Base-by-base conservation (phyloP, 2,888 invertebrate genomes). In the Drosophila recens region DNA sequence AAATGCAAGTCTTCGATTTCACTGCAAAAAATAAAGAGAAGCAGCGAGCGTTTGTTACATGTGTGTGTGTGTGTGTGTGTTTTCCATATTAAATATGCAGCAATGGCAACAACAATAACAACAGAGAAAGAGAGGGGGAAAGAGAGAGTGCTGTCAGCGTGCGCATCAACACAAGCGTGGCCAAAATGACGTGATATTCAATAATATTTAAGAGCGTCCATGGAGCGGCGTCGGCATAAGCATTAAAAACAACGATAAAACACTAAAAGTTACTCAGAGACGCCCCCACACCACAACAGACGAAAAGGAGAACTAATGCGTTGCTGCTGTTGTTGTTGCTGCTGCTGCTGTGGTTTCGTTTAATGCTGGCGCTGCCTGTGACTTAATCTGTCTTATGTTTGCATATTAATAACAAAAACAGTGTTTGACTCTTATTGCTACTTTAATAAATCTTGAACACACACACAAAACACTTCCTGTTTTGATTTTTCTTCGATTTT, bases 401-500 rank as follows among this genome's bases (percentile, higher is more conserved):
- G 34, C n/a, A 17, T 48, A 27, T 38, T n/a, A 34, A 20, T 53
- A 30, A 27, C 5, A 52, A 36, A 8, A 42, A 33, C 15, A 30
- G 34, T 27, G 15, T 30, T 9, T 17, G 17, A 20, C 17, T 56
- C 27, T 36, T 30, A 30, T 30, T 15, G 40, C 9, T 62, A 6
- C 23, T 52, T 67, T 20, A 17, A 34, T 66, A 84, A 78, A 79
- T 87, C 69, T 72, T 69, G 20, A 15, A 9, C 54, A 53, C 23
- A 51, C n/a, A 38, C 8, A 30, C n/a, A 38, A 1, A 30, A 38
- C 61, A 87, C 80, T 84, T 84, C 86, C 84, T 89, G 89, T 85
- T 89, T 84, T 84, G 84, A 74, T 89, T 84, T 82, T 67, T 76
- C 67, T 72, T 69, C 65, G 49, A 69, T 82, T 75, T 73, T 87